A percentile compares a stretch with the other conserved stretches of the same genome.
Evolutionary conservation across 1,140 invertebrate species (phyloP).

Genomic region (Oscheius sp.): DNA sequence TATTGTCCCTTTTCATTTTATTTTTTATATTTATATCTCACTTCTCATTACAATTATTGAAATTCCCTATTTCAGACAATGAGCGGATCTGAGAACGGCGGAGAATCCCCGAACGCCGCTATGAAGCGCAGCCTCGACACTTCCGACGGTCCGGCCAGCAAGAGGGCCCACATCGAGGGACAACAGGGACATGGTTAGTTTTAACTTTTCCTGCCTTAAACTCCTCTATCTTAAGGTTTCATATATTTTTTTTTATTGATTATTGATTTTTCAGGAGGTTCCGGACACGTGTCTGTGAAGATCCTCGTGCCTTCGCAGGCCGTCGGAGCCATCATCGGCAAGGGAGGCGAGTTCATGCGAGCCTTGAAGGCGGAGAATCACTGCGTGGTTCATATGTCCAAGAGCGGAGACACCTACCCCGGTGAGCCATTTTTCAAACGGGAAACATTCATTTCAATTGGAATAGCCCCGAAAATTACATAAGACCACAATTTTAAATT

Average conservation of each 20-base stretch:
- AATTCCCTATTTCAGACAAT: too few species aligned
- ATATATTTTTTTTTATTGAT: background rate
- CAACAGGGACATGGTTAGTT: conserved; percentile 34
- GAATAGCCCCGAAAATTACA: background rate
- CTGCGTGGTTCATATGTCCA: conserved; percentile 60
- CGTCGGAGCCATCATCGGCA: conserved; percentile 59
- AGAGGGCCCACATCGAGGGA: conserved; percentile 56
- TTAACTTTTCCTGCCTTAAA: background rate
- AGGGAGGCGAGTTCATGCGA: conserved; percentile 58
- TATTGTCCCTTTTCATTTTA: too few species aligned
- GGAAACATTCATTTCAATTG: too few species aligned
- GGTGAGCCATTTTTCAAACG: conserved; percentile 34
- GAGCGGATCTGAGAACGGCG: too few species aligned
- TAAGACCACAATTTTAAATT: background rate
- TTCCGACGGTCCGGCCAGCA: conserved; percentile 49
- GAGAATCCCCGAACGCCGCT: too few species aligned
- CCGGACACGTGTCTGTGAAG: conserved; percentile 43
- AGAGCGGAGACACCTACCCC: conserved; percentile 59
- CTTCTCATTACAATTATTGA: too few species aligned
- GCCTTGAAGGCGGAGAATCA: conserved; percentile 53
- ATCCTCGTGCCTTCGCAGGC: conserved; percentile 54
- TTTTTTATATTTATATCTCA: too few species aligned
- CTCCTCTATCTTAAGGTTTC: background rate
- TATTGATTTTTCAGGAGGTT: background rate
- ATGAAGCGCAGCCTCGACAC: conserved; percentile 48